phyloP scores from a whole-genome alignment of 2,888 invertebrate genomes.

The Hecatera dysodea region DNA sequence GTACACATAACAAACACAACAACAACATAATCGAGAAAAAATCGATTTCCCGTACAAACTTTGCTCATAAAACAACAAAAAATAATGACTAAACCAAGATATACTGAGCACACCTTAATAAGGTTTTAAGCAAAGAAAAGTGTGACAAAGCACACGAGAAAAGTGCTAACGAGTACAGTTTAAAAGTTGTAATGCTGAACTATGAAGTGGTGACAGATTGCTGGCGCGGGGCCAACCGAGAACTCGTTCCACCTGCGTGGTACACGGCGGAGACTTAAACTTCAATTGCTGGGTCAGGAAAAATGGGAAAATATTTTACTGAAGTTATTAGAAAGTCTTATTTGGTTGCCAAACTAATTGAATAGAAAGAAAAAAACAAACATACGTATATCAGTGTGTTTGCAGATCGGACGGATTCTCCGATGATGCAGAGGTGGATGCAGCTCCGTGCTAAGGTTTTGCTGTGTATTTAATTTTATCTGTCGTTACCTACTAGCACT shows the following conservation, averaged over 20 bases:
- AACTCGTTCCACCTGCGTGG: conserved; percentile 21
- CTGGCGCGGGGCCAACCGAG: conserved; percentile 51
- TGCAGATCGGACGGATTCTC: no score
- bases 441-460: no score
- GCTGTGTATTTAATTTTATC: no score
- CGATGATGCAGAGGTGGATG: no score
- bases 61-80: no score
- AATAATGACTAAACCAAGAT: neutral
- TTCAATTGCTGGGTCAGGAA: conserved; percentile 14
- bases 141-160: neutral
- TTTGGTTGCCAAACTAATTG: neutral
- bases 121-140: neutral
- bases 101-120: neutral
- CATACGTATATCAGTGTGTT: no score
- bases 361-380: no score
- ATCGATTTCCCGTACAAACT: no score
- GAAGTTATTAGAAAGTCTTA: neutral
- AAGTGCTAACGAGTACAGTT: conserved; percentile 39
- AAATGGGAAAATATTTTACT: neutral
- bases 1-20: no score
- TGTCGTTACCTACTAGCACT: no score
- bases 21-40: no score
- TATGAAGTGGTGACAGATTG: conserved; percentile 28
- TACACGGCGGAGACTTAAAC: conserved; percentile 1
- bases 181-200: conserved; percentile 26